Percentiles rank a stretch among this genome's conserved stretches.
Conservation (phyloP, 2,888 invertebrate species). For the Eueremaeus valkanovi region DNA sequence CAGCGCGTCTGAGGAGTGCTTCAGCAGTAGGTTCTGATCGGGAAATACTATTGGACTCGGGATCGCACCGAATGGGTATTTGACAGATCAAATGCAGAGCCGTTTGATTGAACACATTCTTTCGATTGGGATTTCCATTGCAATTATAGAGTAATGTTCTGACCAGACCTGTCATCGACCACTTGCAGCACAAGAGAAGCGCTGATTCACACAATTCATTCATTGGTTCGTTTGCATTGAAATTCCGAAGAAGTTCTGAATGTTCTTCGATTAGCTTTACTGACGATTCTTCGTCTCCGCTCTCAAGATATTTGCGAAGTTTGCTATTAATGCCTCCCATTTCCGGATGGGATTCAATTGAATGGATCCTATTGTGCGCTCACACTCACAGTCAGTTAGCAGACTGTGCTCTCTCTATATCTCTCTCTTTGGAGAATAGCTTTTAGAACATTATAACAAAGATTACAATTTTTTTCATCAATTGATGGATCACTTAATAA, state of each 20-base stretch:
- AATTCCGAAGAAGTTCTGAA: constrained; percentile 61
- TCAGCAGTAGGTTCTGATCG: constrained; percentile 48
- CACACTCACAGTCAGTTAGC: too few relatives aligned
- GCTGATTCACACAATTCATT: constrained; percentile 66
- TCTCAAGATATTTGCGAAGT: constrained; percentile 65
- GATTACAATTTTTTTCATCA: too few relatives aligned
- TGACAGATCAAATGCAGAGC: constrained; percentile 63
- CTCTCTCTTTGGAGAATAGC: not conserved
- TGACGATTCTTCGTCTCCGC: constrained; percentile 67
- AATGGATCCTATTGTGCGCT: too few relatives aligned
- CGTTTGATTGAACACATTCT: constrained; percentile 62
- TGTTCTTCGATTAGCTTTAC: constrained; percentile 63
- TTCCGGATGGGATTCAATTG: too few relatives aligned
- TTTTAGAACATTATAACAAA: constrained; percentile 7
- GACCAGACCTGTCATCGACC: constrained; percentile 60
- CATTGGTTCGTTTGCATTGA: constrained; percentile 65
- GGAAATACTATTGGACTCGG: not conserved
- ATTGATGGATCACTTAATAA: too few relatives aligned
- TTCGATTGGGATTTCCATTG: constrained; percentile 66
- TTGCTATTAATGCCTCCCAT: constrained; percentile 68
- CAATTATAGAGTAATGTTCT: constrained; percentile 63
- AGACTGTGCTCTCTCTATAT: not conserved
- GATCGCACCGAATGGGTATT: constrained; percentile 14
- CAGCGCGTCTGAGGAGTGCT: constrained; percentile 60
- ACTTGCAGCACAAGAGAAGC: constrained; percentile 63